Evolutionary conservation across 2,113 vertebrate species (phyloP), one percentile per base, ranked within the genome.

Genomic region (Pterophyllum scalare): DNA sequence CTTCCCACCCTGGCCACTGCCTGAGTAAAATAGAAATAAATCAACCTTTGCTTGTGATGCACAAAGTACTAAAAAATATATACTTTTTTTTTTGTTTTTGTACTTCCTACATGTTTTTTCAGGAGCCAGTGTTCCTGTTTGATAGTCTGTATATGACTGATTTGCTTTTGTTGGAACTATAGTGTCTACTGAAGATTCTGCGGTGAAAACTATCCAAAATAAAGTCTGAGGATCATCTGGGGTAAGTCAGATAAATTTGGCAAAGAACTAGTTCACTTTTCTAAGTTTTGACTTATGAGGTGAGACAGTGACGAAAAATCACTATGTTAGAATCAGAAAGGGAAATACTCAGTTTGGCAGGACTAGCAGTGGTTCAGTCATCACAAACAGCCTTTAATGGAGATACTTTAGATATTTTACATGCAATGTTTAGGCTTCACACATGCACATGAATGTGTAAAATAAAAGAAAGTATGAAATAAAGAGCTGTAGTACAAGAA

Each of bases 151-250:
- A 79, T 31, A 22, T 59, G 61, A 80, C 70, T 70, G 81, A 38
- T 10, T 57, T 52, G 33, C 61, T 89, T 75, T 77, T 59, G 19
- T 72, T 84, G 80, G 67, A 87, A 10, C 26, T 3, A 72, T 31
- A n/a, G 38, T 40, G 22, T 62, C 57, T 57, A 33, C 19, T 54
- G 75, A 75, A 81, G 57, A 83, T 54, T 22, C 26, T 70, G 28
- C 14, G 3, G 40, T 59, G 62, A 86, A 77, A 75, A 54, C 14
- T 17, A 46, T 82, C 90, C 84, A 87, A 92, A 87, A 35, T 76
- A 89, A 87, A 86, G 88, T 87, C 82, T 90, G 62, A 33, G 31
- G n/a, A 80, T 64, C 49, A 81, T 83, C 79, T 28, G 4, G 35
- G 19, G 8, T 54, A 64, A 67, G 65, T 70, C 20, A 40, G 76